Conservation (phyloP, 2,888 invertebrate genomes). For the Branchellion lobata region DNA sequence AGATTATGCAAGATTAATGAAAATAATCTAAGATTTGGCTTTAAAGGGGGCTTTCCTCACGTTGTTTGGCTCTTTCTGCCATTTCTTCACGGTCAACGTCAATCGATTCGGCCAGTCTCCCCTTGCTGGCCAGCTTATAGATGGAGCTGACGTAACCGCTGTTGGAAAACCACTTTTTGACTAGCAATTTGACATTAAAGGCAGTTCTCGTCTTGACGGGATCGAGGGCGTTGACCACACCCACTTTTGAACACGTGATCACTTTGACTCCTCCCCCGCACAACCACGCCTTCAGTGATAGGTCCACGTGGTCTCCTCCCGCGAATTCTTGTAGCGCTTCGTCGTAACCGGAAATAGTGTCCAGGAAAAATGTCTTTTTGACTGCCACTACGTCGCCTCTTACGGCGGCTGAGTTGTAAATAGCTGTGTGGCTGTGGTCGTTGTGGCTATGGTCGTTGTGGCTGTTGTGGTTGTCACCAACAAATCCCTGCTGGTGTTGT, state of each 20-base stretch:
- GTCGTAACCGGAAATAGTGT: slow-evolving; percentile 50
- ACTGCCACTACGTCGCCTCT: slow-evolving; percentile 51
- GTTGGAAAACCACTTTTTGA: slow-evolving; percentile 50
- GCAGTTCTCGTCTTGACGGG: slow-evolving; percentile 49
- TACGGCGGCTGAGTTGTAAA: slow-evolving; percentile 45
- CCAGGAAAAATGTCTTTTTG: slow-evolving; percentile 46
- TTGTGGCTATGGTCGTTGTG: too few species aligned
- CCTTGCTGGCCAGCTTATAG: slow-evolving; percentile 41
- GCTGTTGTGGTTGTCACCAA: too few species aligned
- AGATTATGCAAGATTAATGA: neutral
- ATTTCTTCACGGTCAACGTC: neutral
- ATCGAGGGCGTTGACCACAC: slow-evolving; percentile 50
- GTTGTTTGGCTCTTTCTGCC: neutral
- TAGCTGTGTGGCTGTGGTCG: slow-evolving; percentile 18
- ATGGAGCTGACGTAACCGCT: slow-evolving; percentile 40
- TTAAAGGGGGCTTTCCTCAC: too few species aligned
- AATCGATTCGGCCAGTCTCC: neutral
- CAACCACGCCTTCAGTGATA: slow-evolving; percentile 51
- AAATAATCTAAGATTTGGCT: neutral
- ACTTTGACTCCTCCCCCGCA: slow-evolving; percentile 48
- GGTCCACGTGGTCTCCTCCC: slow-evolving; percentile 51
- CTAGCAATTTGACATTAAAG: slow-evolving; percentile 47
- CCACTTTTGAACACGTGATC: slow-evolving; percentile 51
- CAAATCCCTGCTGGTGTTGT: too few species aligned
- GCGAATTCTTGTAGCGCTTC: slow-evolving; percentile 46